Base-by-base conservation (phyloP, 2,888 invertebrate genomes). In the Embidobia sp. region DNA sequence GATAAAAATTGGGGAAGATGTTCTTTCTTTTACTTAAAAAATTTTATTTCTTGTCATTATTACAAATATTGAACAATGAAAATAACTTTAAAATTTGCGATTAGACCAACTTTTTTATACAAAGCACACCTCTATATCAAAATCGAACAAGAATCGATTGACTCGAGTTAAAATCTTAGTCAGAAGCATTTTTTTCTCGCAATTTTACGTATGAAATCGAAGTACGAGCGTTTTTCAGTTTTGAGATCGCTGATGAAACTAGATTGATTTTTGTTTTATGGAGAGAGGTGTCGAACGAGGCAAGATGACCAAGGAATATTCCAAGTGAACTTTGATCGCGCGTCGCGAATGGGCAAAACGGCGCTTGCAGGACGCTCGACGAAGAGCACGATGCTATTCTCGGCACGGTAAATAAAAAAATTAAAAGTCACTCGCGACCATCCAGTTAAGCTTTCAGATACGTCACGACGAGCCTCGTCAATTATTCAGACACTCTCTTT, bases 301-400 rank as follows among this genome's bases (percentile, higher is more conserved):
- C 26, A 40, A 59, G 51, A 11, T 22, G 22, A 22, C 6, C 6
- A 67, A 78, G 84, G 84, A 84, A 84, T 83, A 83, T 84, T 84
- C 85, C 84, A 63, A 46, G 78, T 80, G 82, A 84, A 83, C 84
- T 83, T 84, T 80, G 79, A 81, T 78, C 81, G 77, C 37, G 31
- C 69, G 53, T 59, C 61, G 66, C 72, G 77, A 75, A 79, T 80
- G 75, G 73, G 72, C 79, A 53, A 80, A 77, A 74, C 74, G 67
- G 55, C 64, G 70, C 69, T 79, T 61, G 61, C 61, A 74, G 66
- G 74, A 67, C 66, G 61, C 55, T 16, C 48, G 61, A 57, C 51
- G 57, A 51, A 53, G 37, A 70, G 59, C 35, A 27, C 59, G 48
- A 49, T 77, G 66, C 82, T 81, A 82, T 81, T 82, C 78, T 81